Base-by-base conservation (phyloP, 1,140 invertebrate species). In the Drosophila bocqueti region DNA sequence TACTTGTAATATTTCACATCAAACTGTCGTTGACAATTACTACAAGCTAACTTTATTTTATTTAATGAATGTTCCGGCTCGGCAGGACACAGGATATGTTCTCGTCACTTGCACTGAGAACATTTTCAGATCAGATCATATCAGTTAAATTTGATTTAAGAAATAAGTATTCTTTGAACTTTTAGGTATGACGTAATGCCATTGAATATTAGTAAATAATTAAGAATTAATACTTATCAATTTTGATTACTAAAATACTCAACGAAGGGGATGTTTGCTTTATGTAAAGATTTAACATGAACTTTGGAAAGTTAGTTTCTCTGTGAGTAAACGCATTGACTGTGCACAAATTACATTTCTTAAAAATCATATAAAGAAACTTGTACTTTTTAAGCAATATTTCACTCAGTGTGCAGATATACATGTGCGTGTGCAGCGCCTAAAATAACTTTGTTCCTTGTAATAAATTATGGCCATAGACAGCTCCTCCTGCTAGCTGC, bases 11-110 rank as follows among this genome's bases (percentile, higher is more conserved):
- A 90, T 91, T 90, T 90, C 82, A 90, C 85, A 82, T 90, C 85
- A 91, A 90, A 85, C 85, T 91, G 85, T 85, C 85, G 80, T 91
- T 91, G 85, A 90, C 85, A 90, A 90, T 90, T 90, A 90, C 86
- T 77, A 74, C 79, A 91, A 75, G 60, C 64, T 76, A 76, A 76
- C 83, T 84, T 90, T 82, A 85, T 85, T 91, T 82, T 91, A 82
- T 90, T 90, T 90, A 91, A 90, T 90, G 85, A 90, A 91, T 91
- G 67, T 50, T 83, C 72, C 57, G 72, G 67, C 57, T 46, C 63
- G 42, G 26, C 64, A 62, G 67, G 60, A 64, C 67, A 90, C 71
- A 72, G 71, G 58, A 50, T 69, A 43, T 64, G 40, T 64, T 29
- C 61, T 45, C 11, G 40, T 43, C 26, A 16, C 26, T 52, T 66